A percentile compares a stretch with the other conserved stretches of the same genome.
Conservation (phyloP, 37 sponge, comb jelly and placozoan genomes). For the Eunapius fragilis region DNA sequence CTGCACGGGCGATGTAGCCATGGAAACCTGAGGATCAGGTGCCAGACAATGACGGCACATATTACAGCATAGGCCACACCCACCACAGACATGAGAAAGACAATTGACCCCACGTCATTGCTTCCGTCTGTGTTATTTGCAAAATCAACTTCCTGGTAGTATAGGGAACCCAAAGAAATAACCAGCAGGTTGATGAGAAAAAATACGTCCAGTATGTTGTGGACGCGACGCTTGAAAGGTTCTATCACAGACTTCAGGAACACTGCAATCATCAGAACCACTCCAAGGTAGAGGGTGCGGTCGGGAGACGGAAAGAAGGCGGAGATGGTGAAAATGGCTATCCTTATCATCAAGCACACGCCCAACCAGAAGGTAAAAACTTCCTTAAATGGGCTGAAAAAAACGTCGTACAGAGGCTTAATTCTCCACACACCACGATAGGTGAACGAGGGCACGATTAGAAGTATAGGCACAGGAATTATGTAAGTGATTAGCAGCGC, state of each 20-base stretch:
- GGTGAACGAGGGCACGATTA: slow-evolving; percentile 25
- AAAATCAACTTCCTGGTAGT: not conserved
- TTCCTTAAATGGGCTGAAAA: slow-evolving; percentile 41
- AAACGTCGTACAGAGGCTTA: slow-evolving; percentile 55
- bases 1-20: not conserved
- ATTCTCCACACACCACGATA: not conserved
- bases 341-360: slow-evolving; percentile 41
- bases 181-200: too few relatives aligned
- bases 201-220: too few relatives aligned
- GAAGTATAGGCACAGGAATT: slow-evolving; percentile 28
- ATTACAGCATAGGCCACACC: slow-evolving; percentile 30
- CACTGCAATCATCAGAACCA: not conserved
- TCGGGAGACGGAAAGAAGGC: not conserved
- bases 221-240: too few relatives aligned
- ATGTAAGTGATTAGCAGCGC: slow-evolving; percentile 6
- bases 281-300: slow-evolving; percentile 6
- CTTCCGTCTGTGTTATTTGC: not conserved
- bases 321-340: slow-evolving; percentile 15
- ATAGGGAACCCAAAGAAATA: not conserved
- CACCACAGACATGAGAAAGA: not conserved
- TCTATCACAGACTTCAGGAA: slow-evolving; percentile 6
- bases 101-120: too few relatives aligned
- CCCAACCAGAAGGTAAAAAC: slow-evolving; percentile 52
- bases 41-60: slow-evolving; percentile 19
- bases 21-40: slow-evolving; percentile 35